These are phyloP conservation scores for Lepidurus apus DNA, from an alignment of 1,140 invertebrate genomes.

Conservation along the genomic window DNA sequence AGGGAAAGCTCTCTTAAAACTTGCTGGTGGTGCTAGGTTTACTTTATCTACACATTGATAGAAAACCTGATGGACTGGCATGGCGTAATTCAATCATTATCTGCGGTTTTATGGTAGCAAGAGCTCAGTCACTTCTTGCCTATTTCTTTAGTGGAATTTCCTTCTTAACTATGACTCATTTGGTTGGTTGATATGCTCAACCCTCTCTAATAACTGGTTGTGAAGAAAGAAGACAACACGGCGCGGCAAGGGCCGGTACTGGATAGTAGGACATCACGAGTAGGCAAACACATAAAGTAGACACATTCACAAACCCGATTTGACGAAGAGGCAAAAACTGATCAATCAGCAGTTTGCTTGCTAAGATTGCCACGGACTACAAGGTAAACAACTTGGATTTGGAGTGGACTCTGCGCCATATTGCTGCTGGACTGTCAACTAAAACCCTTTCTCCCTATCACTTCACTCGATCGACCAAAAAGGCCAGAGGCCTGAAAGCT, in stretches of 20 bases:
- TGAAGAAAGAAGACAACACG: no score
- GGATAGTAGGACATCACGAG: no score
- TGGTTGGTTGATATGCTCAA: no score
- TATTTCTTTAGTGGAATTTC: no score
- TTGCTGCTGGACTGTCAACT: background rate
- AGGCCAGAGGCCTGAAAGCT: background rate
- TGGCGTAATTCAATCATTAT: slow-evolving; percentile 12
- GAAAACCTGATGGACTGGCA: background rate
- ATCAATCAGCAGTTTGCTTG: no score
- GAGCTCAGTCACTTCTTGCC: background rate
- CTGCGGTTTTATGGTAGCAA: background rate
- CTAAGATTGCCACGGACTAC: no score
- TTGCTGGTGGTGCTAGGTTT: background rate
- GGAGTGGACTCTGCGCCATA: background rate
- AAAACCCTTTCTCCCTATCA: background rate
- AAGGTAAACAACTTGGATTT: background rate
- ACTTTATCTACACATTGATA: background rate
- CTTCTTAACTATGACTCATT: no score
- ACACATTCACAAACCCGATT: no score
- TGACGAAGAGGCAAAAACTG: no score
- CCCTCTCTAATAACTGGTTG: no score
- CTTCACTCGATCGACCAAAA: background rate
- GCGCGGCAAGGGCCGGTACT: no score
- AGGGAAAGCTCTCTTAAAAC: slow-evolving; percentile 7
- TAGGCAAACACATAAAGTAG: no score